Conservation (phyloP, 64 coral and sea anemone genomes). For the Hydrozoanthus tunicans region DNA sequence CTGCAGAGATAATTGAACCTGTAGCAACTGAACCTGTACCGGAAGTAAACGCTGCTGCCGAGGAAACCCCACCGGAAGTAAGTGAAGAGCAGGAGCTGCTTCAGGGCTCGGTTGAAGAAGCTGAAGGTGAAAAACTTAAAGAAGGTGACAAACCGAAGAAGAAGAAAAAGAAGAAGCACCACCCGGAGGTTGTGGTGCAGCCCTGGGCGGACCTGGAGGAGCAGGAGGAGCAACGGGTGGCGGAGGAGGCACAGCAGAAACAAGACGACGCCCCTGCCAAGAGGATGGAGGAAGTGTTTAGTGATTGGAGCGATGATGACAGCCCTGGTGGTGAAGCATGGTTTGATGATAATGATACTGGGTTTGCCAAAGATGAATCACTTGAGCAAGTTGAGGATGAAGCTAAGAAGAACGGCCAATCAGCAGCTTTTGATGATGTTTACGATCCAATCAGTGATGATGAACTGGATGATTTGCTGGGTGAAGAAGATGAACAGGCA, state of each 20-base stretch:
- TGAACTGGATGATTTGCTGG: conserved; percentile 88
- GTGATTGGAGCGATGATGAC: conserved; percentile 95
- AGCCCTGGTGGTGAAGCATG: conserved; percentile 83
- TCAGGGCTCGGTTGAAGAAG: conserved; percentile 48
- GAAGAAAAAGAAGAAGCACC: conserved; percentile 94
- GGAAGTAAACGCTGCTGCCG: conserved; percentile 54
- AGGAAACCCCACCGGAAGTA: conserved; percentile 23
- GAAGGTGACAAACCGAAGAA: conserved; percentile 91
- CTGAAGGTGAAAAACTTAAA: conserved; percentile 58
- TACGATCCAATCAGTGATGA: conserved; percentile 99
- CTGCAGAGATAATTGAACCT: conserved; percentile 29
- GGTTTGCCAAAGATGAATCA: conserved; percentile 45
- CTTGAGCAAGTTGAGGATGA: background rate
- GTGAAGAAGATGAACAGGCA: conserved; percentile 76
- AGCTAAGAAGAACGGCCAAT: background rate
- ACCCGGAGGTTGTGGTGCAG: conserved; percentile 88
- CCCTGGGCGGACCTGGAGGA: conserved; percentile 91
- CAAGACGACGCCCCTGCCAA: conserved; percentile 38
- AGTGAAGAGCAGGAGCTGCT: conserved; percentile 48
- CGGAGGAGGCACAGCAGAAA: conserved; percentile 26
- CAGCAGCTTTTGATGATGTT: conserved; percentile 81
- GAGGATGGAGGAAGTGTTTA: conserved; percentile 81
- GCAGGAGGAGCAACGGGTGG: conserved; percentile 63
- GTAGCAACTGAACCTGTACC: conserved; percentile 36
- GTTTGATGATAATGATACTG: conserved; percentile 72